Conservation (phyloP, 35 echinoderm and acorn worm species). For the Ophiothrix spiculata region DNA sequence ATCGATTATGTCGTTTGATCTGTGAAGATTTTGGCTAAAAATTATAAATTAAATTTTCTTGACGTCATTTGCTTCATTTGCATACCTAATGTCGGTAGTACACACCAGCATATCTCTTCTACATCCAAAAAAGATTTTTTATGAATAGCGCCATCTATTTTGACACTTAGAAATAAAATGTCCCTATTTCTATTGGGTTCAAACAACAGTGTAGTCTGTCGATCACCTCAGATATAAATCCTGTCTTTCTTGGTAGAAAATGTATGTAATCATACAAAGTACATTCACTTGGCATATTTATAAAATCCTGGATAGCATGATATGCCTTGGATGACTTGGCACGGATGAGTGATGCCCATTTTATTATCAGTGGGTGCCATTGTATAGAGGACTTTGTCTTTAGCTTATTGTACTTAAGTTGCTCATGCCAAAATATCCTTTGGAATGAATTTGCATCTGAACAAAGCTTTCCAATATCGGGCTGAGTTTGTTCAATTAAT, state of each 20-base stretch:
- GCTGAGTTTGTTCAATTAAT: background rate
- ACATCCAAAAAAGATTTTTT: no score
- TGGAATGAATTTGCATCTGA: constrained; percentile 19
- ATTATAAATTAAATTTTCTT: no score
- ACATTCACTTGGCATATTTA: constrained; percentile 21
- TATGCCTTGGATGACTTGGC: background rate
- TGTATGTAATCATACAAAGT: constrained; percentile 6
- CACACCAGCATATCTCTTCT: no score
- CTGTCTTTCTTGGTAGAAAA: background rate
- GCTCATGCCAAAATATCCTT: constrained; percentile 24
- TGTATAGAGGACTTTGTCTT: background rate
- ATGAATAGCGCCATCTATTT: no score
- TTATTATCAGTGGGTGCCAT: constrained; percentile 21
- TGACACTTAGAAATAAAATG: no score
- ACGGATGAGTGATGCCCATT: background rate
- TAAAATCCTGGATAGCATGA: background rate
- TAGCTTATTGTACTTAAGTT: constrained; percentile 12
- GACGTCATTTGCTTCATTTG: no score
- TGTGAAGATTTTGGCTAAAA: no score
- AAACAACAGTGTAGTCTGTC: no score
- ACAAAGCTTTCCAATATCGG: background rate
- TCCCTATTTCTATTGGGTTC: no score
- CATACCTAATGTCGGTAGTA: no score
- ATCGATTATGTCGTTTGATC: no score
- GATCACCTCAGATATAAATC: no score